phyloP scores from a whole-genome alignment of 2,888 invertebrate species.

The Brachycybe producta region DNA sequence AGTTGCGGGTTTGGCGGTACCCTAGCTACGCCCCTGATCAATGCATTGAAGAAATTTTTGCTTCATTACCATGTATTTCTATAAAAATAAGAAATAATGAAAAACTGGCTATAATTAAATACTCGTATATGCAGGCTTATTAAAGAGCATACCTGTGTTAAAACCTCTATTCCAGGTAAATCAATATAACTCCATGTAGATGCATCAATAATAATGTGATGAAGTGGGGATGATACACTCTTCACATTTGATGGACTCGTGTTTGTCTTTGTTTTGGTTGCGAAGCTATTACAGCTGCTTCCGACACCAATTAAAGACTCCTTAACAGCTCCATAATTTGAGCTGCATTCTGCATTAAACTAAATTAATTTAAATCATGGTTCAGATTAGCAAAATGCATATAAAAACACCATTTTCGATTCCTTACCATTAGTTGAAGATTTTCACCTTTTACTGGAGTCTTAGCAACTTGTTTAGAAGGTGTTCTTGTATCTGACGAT shows the following conservation, averaged over 20 bases:
- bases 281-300: too few relatives aligned
- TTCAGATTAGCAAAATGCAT: not conserved
- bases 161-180: slow-evolving; percentile 13
- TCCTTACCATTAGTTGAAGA: slow-evolving; percentile 2
- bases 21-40: too few relatives aligned
- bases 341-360: not conserved
- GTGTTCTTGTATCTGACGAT: too few relatives aligned
- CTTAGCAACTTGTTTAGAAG: too few relatives aligned
- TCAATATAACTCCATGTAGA: slow-evolving; percentile 16
- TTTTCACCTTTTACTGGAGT: slow-evolving; percentile 4
- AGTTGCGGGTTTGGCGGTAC: too few relatives aligned
- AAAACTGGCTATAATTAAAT: too few relatives aligned
- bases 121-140: not conserved
- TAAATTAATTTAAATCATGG: not conserved
- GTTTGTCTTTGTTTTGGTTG: not conserved
- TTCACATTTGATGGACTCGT: not conserved
- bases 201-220: slow-evolving; percentile 17
- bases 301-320: too few relatives aligned
- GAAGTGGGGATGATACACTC: not conserved
- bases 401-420: not conserved
- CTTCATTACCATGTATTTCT: too few relatives aligned
- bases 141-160: slow-evolving; percentile 7
- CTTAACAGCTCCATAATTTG: not conserved
- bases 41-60: too few relatives aligned
- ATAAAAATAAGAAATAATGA: too few relatives aligned